Conservation (phyloP, 2,113 vertebrate genomes). For the Malurus alboscapulatus region DNA sequence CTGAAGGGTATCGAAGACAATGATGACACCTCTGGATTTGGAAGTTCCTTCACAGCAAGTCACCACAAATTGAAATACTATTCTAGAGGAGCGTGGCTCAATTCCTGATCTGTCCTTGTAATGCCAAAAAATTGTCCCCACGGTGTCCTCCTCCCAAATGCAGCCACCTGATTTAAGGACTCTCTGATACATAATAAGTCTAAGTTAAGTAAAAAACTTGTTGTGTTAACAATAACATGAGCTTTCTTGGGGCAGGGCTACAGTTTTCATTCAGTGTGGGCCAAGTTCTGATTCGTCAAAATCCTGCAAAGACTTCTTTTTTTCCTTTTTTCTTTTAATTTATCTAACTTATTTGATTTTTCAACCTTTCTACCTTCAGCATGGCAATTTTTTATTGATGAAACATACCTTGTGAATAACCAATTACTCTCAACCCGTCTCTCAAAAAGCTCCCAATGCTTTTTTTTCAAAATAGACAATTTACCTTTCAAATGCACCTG, state of each 20-base stretch:
- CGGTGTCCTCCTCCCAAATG: not conserved
- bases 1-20: not conserved
- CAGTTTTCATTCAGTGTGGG: not conserved
- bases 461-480: not conserved
- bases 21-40: not conserved
- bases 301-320: not conserved
- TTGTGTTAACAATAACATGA: not conserved
- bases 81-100: not conserved
- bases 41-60: not conserved
- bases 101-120: not conserved
- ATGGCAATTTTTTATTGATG: not conserved
- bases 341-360: not conserved
- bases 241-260: not conserved
- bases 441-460: not conserved
- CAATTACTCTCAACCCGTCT: not conserved
- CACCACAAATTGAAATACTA: not conserved
- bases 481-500: conserved; percentile 3
- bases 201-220: not conserved
- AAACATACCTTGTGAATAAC: not conserved
- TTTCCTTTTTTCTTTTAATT: not conserved
- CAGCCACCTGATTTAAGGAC: not conserved
- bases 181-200: not conserved
- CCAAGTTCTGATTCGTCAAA: not conserved
- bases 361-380: not conserved
- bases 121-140: fast-evolving